phyloP scores from a whole-genome alignment of 2,888 invertebrate genomes.

The Junonia oenone region DNA sequence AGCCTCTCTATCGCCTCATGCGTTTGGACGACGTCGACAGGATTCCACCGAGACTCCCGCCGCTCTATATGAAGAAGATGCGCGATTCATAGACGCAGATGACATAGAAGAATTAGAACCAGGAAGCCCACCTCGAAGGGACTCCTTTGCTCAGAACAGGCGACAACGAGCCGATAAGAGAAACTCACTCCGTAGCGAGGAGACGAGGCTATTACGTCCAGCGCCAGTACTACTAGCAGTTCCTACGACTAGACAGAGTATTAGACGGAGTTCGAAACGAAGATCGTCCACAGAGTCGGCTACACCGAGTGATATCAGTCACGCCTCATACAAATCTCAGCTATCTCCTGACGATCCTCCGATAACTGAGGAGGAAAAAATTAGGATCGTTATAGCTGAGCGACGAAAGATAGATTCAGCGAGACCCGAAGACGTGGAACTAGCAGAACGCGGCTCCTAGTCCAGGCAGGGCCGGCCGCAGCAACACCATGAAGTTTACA shows the following conservation, averaged over 20 bases:
- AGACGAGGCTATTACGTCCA: conserved; percentile 64
- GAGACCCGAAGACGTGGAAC: conserved; percentile 62
- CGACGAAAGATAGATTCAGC: conserved; percentile 77
- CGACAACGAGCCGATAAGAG: conserved; percentile 66
- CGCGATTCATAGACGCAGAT: conserved; percentile 80
- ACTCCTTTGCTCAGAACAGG: conserved; percentile 74
- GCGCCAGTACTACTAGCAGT: conserved; percentile 58
- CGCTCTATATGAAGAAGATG: conserved; percentile 74
- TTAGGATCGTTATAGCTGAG: conserved; percentile 81
- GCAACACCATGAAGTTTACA: conserved; percentile 73
- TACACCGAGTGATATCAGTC: conserved; percentile 46
- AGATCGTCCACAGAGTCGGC: conserved; percentile 56
- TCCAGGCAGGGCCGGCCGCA: conserved; percentile 77
- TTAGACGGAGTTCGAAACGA: conserved; percentile 47
- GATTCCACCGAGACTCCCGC: conserved; percentile 64
- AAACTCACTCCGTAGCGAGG: conserved; percentile 67
- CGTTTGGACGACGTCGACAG: conserved; percentile 70
- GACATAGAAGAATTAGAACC: conserved; percentile 74
- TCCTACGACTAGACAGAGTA: conserved; percentile 54
- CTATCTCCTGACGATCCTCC: conserved; percentile 49
- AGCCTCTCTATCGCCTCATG: conserved; percentile 76
- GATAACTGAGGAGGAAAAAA: conserved; percentile 73
- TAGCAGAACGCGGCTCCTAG: conserved; percentile 71
- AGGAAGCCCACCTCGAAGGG: conserved; percentile 64
- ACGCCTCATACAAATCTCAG: conserved; percentile 42